Base-by-base conservation (phyloP, 2,888 invertebrate genomes). In the Tipula helvola region DNA sequence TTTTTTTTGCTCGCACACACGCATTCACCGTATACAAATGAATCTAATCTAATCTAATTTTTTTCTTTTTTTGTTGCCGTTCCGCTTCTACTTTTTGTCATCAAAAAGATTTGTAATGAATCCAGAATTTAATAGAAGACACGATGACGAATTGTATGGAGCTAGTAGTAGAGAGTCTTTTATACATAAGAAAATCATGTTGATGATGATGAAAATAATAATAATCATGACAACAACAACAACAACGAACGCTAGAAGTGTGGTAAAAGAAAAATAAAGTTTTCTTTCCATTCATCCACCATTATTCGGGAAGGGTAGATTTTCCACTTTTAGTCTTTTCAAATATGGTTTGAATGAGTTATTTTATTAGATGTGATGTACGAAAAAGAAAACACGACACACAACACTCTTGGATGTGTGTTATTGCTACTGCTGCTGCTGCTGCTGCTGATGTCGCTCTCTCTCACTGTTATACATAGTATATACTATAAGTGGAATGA, bases 1-100 rank as follows among this genome's bases (percentile, higher is more conserved):
- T 4, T 52, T 13, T 2, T 16, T 4, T 16, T 52, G 71, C 71
- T 28, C 10, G 10, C 12, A 71, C 28, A 71, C 71, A 71, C 71
- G 28, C 71, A 71, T 28, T 28, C 44, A 44, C 10, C 10, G 10
- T 44, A 44, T 28, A 71, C 71, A 71, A 71, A 71, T 71, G 71
- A 71, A 71, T 71, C 71, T 71, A 71, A 71, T 71, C 71, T 71
- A 71, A 71, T 71, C 71, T 71, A 71, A 71, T 71, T 71, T 71
- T 57, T n/a, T 52, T 0, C 3, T 16, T 18, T 3, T 71, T 71
- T 18, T 28, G 28, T 18, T 28, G 28, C 28, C 28, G 28, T 71
- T 28, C 71, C 71, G 71, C 28, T 71, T 71, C 71, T 71, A 28
- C 71, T 18, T 52, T 71, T 28, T 71, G 71, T 71, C 71, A 71